Base-by-base conservation (phyloP, 2,888 invertebrate species). In the Agrochola circellaris region DNA sequence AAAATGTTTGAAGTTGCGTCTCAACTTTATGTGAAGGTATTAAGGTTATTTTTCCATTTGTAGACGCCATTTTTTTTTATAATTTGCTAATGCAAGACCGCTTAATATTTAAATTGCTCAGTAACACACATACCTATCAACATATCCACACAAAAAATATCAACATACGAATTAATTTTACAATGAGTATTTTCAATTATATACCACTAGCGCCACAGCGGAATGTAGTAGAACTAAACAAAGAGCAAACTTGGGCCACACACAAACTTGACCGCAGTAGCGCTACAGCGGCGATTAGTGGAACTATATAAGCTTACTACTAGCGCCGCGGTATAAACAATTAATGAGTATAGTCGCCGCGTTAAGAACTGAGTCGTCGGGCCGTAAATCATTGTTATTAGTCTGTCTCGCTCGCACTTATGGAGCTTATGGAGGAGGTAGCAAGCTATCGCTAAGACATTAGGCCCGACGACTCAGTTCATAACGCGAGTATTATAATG, bases 171-270 rank as follows among this genome's bases (percentile, higher is more conserved):
- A 42, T 42, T 81, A 81, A 64, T 58, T 20, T 42, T 15, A 81
- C 26, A 69, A 70, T 75, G 82, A 82, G 82, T 82, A 82, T 82
- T 79, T 51, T 82, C 34, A 70, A 83, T 60, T 73, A 34, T 3
- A 72, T n/a, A 66, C 64, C 23, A 75, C 67, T 61, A 77, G 38
- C 65, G 80, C 73, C 65, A 17, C 17, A 26, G 23, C 2, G 79
- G 65, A 58, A 45, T 5, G 5, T 56, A 7, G 7, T 23, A n/a
- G 64, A 75, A 75, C 51, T 73, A 78, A 60, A 61, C 0, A 51
- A 30, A 54, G 2, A 70, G 62, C 30, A 48, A 20, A 72, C 34
- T 75, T 23, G 69, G 68, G 77, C 77, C 68, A 11, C 68, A 38
- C 20, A 69, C 11, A 30, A 17, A 26, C n/a, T 5, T 73, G 23